Base-by-base conservation (phyloP, 1,140 invertebrate genomes). In the Cecropterus lyciades region DNA sequence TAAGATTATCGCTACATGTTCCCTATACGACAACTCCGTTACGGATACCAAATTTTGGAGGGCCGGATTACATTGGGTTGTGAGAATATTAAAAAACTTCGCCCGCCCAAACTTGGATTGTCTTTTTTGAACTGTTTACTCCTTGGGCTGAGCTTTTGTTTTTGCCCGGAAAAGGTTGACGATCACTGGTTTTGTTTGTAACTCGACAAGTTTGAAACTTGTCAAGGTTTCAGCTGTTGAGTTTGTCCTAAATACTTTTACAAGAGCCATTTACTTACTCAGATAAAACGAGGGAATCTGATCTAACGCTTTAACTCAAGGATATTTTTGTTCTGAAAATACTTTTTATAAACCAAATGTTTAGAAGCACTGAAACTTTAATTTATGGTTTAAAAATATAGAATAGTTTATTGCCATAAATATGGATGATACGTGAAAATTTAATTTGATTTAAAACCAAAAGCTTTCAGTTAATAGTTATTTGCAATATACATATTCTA, bases 81-180 rank as follows among this genome's bases (percentile, higher is more conserved):
- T 77, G 79, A 80, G 87, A 88, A 86, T 88, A 90, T 90, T 88
- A 88, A 88, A 90, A 90, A 90, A 90, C 79, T 88, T 88, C 82
- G 68, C 72, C 73, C 65, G 67, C 72, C 71, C 75, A 83, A 83
- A 89, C 79, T 89, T 89, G 85, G 75, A 85, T 89, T 89, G 85
- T 88, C 87, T 88, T 88, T 86, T 85, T 85, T 84, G 77, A 84
- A 75, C 77, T 82, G 79, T 86, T 83, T 82, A 81, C 78, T 77
- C 70, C 67, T 56, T 62, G 64, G 63, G 68, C 65, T 72, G 66
- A n/a, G n/a, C n/a, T 40, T 78, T 80, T 78, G 74, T 79, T 79
- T 77, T 73, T 73, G 55, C 42, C 62, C 27, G 20, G 40, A 60
- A 60, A 60, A 60, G 57, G 57, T 60, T 48, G 45, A 45, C 57